Evolutionary conservation across 2,797 vertebrate species (phyloP).

Genomic region (Pseudomugil gertrudae): DNA sequence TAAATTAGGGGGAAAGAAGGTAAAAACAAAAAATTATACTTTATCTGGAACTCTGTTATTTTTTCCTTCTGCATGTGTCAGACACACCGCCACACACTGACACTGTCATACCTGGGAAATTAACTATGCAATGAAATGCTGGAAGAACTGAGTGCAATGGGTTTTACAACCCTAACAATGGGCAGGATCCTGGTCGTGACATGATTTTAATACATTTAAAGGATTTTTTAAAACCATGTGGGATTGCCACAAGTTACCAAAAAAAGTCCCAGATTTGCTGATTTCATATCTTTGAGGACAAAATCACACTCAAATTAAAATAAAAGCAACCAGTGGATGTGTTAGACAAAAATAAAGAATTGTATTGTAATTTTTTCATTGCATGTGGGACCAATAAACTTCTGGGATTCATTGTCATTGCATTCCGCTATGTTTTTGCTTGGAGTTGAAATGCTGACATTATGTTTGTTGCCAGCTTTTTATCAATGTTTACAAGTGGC

Average conservation of each 20-base stretch:
- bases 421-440: background rate
- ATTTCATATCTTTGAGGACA: background rate
- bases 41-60: too few species aligned
- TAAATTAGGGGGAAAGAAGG: constrained; percentile 12
- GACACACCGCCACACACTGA: background rate
- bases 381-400: background rate
- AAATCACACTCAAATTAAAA: too few species aligned
- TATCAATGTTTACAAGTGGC: too few species aligned
- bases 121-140: constrained; percentile 9
- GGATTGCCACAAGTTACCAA: background rate
- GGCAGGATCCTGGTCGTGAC: background rate
- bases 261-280: background rate
- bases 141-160: constrained; percentile 20
- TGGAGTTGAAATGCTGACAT: too few species aligned
- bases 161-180: constrained; percentile 9
- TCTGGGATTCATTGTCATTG: background rate
- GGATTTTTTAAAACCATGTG: background rate
- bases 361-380: background rate
- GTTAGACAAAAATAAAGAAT: background rate
- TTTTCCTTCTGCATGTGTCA: background rate
- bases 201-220: background rate
- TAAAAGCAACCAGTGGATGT: too few species aligned
- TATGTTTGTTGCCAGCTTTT: too few species aligned
- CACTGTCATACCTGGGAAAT: constrained; percentile 5
- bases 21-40: constrained; percentile 21